Percentiles rank a stretch among this genome's conserved stretches.
These are phyloP conservation scores for Hemichromis elongatus DNA, from an alignment of 2,113 vertebrate species.

Conservation along the genomic window DNA sequence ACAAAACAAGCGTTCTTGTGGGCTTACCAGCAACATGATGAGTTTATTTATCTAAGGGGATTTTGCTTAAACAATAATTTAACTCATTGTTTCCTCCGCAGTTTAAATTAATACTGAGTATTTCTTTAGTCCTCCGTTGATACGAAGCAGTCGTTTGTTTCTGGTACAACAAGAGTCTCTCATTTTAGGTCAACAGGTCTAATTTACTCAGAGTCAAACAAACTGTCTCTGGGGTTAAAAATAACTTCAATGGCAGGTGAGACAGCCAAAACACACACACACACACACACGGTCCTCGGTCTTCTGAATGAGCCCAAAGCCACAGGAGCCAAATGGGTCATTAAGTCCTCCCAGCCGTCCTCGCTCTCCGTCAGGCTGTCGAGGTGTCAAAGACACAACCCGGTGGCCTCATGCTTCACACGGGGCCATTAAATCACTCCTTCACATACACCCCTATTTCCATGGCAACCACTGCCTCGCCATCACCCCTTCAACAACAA, in stretches of 20 bases:
- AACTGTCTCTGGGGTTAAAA: constrained; percentile 1
- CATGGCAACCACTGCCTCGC: not conserved
- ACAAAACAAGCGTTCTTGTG: not conserved
- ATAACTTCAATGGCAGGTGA: constrained; percentile 31
- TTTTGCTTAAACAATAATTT: not conserved
- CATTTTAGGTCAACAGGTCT: not conserved
- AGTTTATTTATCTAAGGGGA: not conserved
- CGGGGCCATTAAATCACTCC: constrained; percentile 6
- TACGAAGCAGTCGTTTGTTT: not conserved
- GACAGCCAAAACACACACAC: not conserved
- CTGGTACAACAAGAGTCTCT: not conserved
- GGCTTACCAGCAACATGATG: not conserved
- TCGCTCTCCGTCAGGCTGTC: not conserved
- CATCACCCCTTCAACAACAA: not conserved
- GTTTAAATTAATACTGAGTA: not conserved
- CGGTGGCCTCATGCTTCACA: constrained; percentile 7
- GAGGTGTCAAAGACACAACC: constrained; percentile 29
- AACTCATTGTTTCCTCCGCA: not conserved
- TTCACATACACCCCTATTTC: constrained; percentile 21
- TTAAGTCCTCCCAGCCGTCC: constrained; percentile 1
- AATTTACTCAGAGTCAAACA: constrained; percentile 2
- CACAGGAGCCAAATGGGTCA: constrained; percentile 40
- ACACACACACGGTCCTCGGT: not conserved
- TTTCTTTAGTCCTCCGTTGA: not conserved
- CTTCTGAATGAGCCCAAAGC: not conserved